phyloP scores from a whole-genome alignment of 2,797 vertebrate genomes.

The Cryptoblepharus egeriae region DNA sequence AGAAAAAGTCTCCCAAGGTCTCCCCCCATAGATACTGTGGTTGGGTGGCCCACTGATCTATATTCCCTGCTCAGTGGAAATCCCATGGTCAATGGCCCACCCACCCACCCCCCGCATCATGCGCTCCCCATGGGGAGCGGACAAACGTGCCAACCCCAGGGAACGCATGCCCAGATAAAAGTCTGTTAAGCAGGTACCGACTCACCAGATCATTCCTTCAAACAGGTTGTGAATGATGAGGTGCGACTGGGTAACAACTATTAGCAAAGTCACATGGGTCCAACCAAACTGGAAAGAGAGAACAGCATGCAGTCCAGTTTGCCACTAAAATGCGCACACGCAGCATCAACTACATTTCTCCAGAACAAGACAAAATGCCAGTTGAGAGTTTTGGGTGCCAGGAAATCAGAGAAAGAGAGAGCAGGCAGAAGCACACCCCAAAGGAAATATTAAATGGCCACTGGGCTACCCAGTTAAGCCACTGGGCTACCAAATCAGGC shows the following conservation, averaged over 20 bases:
- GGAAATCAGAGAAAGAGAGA: neutral
- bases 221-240: conserved; percentile 99
- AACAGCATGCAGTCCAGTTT: conserved; percentile 45
- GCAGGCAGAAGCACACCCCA: neutral
- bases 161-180: conserved; percentile 11
- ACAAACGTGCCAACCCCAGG: fast-evolving
- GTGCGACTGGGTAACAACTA: conserved; percentile 98
- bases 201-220: conserved; percentile 99
- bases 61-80: neutral
- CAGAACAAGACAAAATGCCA: neutral
- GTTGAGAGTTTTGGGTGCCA: neutral
- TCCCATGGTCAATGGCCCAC: neutral
- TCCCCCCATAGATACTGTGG: neutral
- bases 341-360: conserved; percentile 6
- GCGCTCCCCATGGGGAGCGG: no score
- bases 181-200: neutral
- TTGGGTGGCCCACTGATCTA: no score
- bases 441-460: neutral
- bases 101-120: neutral
- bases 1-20: no score
- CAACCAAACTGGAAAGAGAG: conserved; percentile 90
- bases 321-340: neutral
- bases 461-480: no score
- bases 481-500: neutral
- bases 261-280: conserved; percentile 97